Evolutionary conservation across 2,113 vertebrate genomes (phyloP).

Genomic region (Tetrax tetrax): DNA sequence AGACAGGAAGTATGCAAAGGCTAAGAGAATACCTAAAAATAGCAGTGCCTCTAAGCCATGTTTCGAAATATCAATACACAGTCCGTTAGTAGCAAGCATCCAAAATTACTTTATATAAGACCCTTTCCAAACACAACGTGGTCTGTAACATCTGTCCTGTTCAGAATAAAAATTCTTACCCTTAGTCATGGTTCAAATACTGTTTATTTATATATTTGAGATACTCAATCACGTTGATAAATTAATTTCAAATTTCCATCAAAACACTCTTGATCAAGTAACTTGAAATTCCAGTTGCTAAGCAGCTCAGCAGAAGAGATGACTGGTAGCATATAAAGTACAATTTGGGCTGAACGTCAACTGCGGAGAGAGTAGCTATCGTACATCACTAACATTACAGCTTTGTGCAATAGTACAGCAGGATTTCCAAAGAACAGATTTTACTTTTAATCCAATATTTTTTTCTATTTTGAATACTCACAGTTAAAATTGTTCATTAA

Average conservation of each 20-base stretch:
- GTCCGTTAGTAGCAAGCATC: not conserved
- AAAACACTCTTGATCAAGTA: not conserved
- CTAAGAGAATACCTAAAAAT: not conserved
- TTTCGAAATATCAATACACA: not conserved
- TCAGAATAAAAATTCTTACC: slow-evolving; percentile 30
- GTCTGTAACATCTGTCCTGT: not conserved
- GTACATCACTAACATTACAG: not conserved
- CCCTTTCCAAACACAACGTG: not conserved
- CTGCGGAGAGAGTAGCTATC: not conserved
- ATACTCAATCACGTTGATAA: not conserved
- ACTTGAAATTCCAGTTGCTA: not conserved
- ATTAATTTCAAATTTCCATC: not conserved
- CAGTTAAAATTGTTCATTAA: not conserved
- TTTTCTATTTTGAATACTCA: not conserved
- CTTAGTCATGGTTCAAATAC: not conserved
- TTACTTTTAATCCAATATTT: not conserved
- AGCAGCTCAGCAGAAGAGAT: not conserved
- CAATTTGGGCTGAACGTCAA: not conserved
- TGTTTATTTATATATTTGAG: not conserved
- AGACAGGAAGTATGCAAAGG: not conserved
- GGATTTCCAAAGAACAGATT: not conserved
- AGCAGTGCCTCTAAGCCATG: not conserved
- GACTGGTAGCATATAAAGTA: not conserved
- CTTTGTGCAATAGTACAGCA: not conserved
- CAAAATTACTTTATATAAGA: not conserved